phyloP scores from a whole-genome alignment of 2,113 vertebrate species.

The Strigops habroptila region DNA sequence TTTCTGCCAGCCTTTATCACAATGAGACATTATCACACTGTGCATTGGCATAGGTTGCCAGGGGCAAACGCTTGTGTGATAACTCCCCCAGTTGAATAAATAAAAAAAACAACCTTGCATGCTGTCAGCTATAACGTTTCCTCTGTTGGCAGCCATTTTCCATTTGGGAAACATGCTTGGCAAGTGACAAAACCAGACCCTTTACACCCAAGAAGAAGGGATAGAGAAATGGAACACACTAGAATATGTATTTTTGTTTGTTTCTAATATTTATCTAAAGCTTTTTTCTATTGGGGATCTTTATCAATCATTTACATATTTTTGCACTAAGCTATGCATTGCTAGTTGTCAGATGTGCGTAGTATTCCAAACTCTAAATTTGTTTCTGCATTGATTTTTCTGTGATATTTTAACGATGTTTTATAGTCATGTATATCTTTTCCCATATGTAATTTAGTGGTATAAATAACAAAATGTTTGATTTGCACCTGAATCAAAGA shows the following conservation, averaged over 20 bases:
- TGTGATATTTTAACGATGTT: neutral
- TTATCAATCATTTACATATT: neutral
- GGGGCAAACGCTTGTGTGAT: constrained; percentile 9
- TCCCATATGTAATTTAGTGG: neutral
- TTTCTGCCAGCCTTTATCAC: neutral
- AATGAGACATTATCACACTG: constrained; percentile 11
- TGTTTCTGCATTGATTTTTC: neutral
- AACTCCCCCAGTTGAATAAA: neutral
- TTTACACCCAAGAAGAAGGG: neutral
- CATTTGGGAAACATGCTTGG: neutral
- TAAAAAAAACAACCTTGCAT: neutral
- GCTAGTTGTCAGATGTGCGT: neutral
- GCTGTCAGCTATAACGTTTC: neutral
- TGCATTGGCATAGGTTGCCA: neutral
- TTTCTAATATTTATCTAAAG: neutral
- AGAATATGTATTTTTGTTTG: neutral
- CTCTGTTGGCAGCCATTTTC: neutral
- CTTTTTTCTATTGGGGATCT: neutral
- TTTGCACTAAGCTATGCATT: neutral
- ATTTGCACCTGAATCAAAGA: neutral
- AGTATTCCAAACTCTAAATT: neutral
- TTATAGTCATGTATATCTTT: neutral
- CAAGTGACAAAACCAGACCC: neutral
- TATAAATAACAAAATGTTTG: neutral
- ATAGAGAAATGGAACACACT: neutral